Conservation (phyloP, 64 coral and sea anemone genomes). For the Trachythela sp. region DNA sequence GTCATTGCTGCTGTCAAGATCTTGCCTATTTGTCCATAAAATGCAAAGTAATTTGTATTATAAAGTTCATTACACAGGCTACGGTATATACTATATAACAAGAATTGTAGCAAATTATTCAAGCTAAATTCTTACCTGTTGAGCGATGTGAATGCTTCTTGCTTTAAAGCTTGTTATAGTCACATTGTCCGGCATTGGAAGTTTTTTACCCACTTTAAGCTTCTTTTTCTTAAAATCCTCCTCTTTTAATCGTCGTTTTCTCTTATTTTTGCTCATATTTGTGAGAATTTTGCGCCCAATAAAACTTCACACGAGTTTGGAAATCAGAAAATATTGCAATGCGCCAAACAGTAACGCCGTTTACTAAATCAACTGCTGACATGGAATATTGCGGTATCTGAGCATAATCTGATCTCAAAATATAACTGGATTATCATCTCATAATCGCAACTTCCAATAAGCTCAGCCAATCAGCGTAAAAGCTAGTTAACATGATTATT, state of each 20-base stretch:
- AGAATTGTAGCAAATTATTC: too few relatives aligned
- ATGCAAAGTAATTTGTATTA: too few relatives aligned
- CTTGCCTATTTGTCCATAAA: too few relatives aligned
- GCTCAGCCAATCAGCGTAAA: too few relatives aligned
- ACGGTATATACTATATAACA: too few relatives aligned
- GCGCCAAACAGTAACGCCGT: slow-evolving; percentile 1
- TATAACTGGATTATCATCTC: too few relatives aligned
- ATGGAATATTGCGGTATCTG: neutral
- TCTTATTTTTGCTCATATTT: slow-evolving; percentile 78
- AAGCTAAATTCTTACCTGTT: neutral
- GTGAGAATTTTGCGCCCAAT: neutral
- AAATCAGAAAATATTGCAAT: neutral
- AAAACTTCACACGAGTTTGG: neutral
- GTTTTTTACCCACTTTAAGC: slow-evolving; percentile 83
- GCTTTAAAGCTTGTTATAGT: slow-evolving; percentile 85
- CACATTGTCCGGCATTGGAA: slow-evolving; percentile 58
- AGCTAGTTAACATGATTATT: too few relatives aligned
- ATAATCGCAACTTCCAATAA: too few relatives aligned
- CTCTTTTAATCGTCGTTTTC: slow-evolving; percentile 81
- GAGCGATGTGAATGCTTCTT: slow-evolving; percentile 53
- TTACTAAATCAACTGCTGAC: neutral
- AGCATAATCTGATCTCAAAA: too few relatives aligned
- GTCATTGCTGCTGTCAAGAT: too few relatives aligned
- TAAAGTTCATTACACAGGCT: too few relatives aligned
- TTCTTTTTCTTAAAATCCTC: slow-evolving; percentile 91